Conservation (phyloP, 2,888 invertebrate genomes). For the Schrankia costaestrigalis region DNA sequence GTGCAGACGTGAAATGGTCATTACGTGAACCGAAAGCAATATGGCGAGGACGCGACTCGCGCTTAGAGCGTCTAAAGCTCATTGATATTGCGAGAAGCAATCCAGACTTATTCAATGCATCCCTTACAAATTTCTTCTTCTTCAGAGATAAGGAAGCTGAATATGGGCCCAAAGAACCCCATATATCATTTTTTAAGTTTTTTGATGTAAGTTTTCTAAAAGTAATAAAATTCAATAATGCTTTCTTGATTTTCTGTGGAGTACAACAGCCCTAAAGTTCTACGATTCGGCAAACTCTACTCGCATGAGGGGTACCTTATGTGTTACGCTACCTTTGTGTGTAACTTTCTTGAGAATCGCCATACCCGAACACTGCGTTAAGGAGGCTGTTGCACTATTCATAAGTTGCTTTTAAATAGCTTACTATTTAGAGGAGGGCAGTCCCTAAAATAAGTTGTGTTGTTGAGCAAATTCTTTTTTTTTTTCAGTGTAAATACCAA, state of each 20-base stretch:
- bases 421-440: no score
- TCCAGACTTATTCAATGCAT: constrained; percentile 92
- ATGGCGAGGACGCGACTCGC: constrained; percentile 96
- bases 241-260: background rate
- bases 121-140: constrained; percentile 98
- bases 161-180: constrained; percentile 92
- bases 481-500: constrained; percentile 95
- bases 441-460: no score
- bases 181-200: constrained; percentile 95
- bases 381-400: no score
- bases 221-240: background rate
- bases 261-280: no score
- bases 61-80: constrained; percentile 90
- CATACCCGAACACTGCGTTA: no score
- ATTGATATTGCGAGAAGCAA: constrained; percentile 86
- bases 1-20: constrained; percentile 85
- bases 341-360: no score
- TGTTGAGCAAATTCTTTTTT: constrained; percentile 15
- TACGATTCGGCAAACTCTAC: no score
- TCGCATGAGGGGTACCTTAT: no score
- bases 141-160: constrained; percentile 90
- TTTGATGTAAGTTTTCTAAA: constrained; percentile 87
- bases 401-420: no score
- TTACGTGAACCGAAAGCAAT: constrained; percentile 88
- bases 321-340: no score